Base-by-base conservation (phyloP, 2,797 vertebrate species). In the Steatocranus sp. region DNA sequence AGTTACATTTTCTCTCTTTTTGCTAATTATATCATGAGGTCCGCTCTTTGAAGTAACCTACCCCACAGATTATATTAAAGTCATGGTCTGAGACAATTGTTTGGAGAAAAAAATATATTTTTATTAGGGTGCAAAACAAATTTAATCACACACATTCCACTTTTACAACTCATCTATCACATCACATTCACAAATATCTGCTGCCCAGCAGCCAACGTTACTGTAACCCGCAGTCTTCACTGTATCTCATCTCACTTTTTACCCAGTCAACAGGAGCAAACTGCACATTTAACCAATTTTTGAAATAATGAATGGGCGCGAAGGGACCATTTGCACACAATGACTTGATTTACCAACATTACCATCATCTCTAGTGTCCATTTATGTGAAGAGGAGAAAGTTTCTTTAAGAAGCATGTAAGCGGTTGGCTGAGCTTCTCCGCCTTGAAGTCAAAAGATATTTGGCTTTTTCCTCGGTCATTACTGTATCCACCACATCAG, bases 341-440 rank as follows among this genome's bases (percentile, higher is more conserved):
- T 76, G 74, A 83, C 76, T 82, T 81, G 74, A 82, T 88, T 68
- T 46, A 79, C 56, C 82, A 83, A 56, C 78, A 50, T 50, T 51
- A 30, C 11, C 82, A 81, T 73, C 34, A 80, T 58, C 38, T 61
- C 50, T 56, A 5, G 8, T 75, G 82, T 89, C 84, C 76, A n/a
- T 85, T 78, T 73, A 61, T 10, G 49, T 38, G 9, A 23, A 11
- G n/a, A 46, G 12, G 12, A 7, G n/a, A 78, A 17, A 17, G 80
- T 70, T 84, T 85, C 56, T 82, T 86, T 93, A 98, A 43, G 96
- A 97, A 18, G 97, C 97, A 8, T 95, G 94, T 30, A 93, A 90
- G 15, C 97, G 89, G 89, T 91, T 93, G 88, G 96, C 86, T 32
- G 92, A 89, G 48, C 82, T 95, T 80, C 97, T 92, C 85, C 34